phyloP scores from a whole-genome alignment of 2,888 invertebrate species.

The Parnassius mnemosyne region DNA sequence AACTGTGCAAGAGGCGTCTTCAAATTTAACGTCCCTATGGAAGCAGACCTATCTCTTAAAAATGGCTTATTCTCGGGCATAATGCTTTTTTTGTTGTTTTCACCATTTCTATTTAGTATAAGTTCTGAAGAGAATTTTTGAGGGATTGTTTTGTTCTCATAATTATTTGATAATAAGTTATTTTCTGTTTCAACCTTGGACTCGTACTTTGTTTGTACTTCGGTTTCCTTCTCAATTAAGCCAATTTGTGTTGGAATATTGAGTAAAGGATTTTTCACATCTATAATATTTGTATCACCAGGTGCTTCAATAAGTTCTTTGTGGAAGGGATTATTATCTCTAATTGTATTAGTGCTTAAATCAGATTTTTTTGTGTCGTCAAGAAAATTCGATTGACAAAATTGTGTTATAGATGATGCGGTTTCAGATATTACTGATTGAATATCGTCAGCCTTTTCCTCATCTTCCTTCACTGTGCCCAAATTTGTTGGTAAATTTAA shows the following conservation, averaged over 20 bases:
- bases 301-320: slow-evolving; percentile 31
- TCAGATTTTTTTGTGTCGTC: slow-evolving; percentile 20
- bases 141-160: slow-evolving; percentile 21
- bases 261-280: slow-evolving; percentile 33
- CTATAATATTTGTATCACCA: slow-evolving; percentile 21
- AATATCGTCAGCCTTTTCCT: slow-evolving; percentile 57
- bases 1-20: slow-evolving; percentile 72
- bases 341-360: slow-evolving; percentile 16
- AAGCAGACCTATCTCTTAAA: slow-evolving; percentile 81
- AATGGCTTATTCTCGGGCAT: slow-evolving; percentile 68
- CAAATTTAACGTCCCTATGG: slow-evolving; percentile 78
- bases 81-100: slow-evolving; percentile 24
- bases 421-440: slow-evolving; percentile 52
- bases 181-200: slow-evolving; percentile 29
- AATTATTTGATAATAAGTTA: slow-evolving; percentile 28
- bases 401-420: slow-evolving; percentile 51
- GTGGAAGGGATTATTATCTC: slow-evolving; percentile 33
- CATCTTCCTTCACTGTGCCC: slow-evolving; percentile 65
- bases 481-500: slow-evolving; percentile 59
- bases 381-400: slow-evolving; percentile 37
- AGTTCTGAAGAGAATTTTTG: slow-evolving; percentile 11
- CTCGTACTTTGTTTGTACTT: slow-evolving; percentile 22
- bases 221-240: slow-evolving; percentile 24
- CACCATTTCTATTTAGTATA: slow-evolving; percentile 30
- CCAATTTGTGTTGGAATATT: slow-evolving; percentile 27